Evolutionary conservation across 2,888 invertebrate species (phyloP).

Genomic region (Coronaproctus castanopsis): DNA sequence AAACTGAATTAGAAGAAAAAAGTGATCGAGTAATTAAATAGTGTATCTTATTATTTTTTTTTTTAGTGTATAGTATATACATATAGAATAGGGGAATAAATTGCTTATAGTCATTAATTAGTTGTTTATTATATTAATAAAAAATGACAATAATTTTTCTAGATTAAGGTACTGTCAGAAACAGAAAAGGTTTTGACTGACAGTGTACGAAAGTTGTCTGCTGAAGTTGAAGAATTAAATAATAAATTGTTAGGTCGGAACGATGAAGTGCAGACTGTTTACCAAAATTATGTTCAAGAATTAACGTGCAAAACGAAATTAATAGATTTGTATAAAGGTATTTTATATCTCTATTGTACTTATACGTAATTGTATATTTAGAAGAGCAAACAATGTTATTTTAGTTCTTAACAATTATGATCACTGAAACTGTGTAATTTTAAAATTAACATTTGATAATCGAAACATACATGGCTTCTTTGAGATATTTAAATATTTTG

Average conservation of each 20-base stretch:
- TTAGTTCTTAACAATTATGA: too few species aligned
- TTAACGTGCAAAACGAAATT: slow-evolving; percentile 66
- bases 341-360: not conserved
- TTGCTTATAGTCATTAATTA: not conserved
- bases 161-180: slow-evolving; percentile 39
- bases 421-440: too few species aligned
- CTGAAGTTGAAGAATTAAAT: slow-evolving; percentile 44
- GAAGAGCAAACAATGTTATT: too few species aligned
- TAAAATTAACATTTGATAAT: too few species aligned
- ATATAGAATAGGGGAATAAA: not conserved
- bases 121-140: slow-evolving; percentile 9
- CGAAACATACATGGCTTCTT: too few species aligned
- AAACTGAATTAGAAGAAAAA: slow-evolving; percentile 56
- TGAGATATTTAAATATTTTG: too few species aligned
- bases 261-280: slow-evolving; percentile 44
- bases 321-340: slow-evolving; percentile 55
- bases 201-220: slow-evolving; percentile 42
- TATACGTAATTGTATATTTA: too few species aligned
- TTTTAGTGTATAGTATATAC: not conserved
- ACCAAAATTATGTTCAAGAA: slow-evolving; percentile 56
- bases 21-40: slow-evolving; percentile 38
- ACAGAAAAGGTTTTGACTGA: slow-evolving; percentile 47
- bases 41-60: slow-evolving; percentile 7
- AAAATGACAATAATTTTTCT: not conserved
- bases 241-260: slow-evolving; percentile 50